A percentile compares a stretch with the other conserved stretches of the same genome.
Evolutionary conservation across 2,888 invertebrate species (phyloP).

Genomic region (Lasioglossum malachurum): DNA sequence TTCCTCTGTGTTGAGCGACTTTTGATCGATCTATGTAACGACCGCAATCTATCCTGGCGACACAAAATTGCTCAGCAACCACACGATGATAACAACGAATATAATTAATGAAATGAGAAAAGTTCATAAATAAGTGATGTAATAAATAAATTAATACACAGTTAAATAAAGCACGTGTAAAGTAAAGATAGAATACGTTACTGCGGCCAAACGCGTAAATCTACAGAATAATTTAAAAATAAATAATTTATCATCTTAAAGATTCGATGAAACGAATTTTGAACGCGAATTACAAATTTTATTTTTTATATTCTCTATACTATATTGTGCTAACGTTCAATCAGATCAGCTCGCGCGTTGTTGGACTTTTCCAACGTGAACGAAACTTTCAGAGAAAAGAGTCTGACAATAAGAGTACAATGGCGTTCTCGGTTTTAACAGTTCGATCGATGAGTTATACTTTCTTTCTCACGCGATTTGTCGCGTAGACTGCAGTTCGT

Average conservation of each 20-base stretch:
- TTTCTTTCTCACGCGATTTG: conserved; percentile 67
- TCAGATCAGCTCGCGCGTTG: background rate
- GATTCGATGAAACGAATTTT: background rate
- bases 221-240: background rate
- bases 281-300: background rate
- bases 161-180: background rate
- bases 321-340: background rate
- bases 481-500: conserved; percentile 59
- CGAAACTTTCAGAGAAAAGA: conserved; percentile 24
- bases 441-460: conserved; percentile 68
- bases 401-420: conserved; percentile 31
- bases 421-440: conserved; percentile 32
- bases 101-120: background rate
- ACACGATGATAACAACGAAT: background rate
- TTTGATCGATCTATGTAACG: background rate
- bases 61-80: background rate
- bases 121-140: background rate
- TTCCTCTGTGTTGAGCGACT: conserved; percentile 14
- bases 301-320: background rate
- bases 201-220: background rate
- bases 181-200: conserved; percentile 7
- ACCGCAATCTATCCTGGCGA: background rate
- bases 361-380: background rate
- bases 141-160: background rate
- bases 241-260: background rate